Percentiles rank a stretch among this genome's conserved stretches.
These are phyloP conservation scores for Heliornis fulica DNA, from an alignment of 2,113 vertebrate genomes.

Conservation along the genomic window DNA sequence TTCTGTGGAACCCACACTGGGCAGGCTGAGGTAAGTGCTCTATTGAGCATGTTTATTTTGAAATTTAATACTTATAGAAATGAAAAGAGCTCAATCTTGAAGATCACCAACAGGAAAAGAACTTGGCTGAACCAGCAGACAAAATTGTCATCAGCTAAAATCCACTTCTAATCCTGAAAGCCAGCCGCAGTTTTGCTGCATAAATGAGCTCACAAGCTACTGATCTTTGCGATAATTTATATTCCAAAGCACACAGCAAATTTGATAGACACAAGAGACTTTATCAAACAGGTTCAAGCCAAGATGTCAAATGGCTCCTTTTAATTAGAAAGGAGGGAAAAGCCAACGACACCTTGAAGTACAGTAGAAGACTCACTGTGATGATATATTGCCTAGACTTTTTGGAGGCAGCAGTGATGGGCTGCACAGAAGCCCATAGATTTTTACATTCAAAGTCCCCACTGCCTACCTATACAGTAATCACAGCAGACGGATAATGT, in stretches of 20 bases:
- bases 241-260: background rate
- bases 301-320: background rate
- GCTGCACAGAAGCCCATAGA: background rate
- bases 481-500: slow-evolving; percentile 60
- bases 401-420: background rate
- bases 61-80: background rate
- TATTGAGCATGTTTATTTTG: background rate
- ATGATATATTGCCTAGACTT: background rate
- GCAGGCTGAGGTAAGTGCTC: background rate
- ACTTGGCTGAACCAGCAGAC: background rate
- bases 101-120: background rate
- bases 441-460: slow-evolving; percentile 18
- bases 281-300: background rate
- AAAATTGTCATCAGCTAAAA: background rate
- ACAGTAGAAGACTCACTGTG: background rate
- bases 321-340: slow-evolving; percentile 27
- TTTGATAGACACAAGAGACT: background rate
- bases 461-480: slow-evolving; percentile 38
- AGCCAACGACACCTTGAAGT: background rate
- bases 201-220: background rate
- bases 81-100: background rate
- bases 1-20: background rate
- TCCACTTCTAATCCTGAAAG: background rate
- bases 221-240: background rate
- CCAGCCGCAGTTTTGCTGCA: background rate